Base-by-base conservation (phyloP, 1,140 invertebrate species). In the Dinoponera quadriceps region DNA sequence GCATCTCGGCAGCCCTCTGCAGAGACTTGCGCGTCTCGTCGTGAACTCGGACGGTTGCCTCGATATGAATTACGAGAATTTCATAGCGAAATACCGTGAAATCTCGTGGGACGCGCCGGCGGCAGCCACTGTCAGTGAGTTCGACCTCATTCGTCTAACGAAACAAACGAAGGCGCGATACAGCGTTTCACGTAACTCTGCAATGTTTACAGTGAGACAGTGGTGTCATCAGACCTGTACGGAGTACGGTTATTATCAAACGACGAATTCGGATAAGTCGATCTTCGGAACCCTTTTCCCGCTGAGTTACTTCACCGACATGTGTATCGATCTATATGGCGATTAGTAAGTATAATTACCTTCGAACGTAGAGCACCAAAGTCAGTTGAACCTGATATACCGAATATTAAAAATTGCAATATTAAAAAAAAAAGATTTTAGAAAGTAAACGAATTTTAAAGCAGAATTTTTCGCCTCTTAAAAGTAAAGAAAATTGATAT, bases 141-240 rank as follows among this genome's bases (percentile, higher is more conserved):
- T 78, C 0, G 3, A 63, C 11, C 38, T 44, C 18, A 9, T 27
- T 55, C 44, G 73, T 11, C 16, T 65, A 49, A 68, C 57, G 11
- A 2, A 65, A 55, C 55, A 75, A 69, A 82, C 75, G 49, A 48
- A 63, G 11, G 22, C 16, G 18, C 38, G 29, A 62, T 18, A 48
- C 16, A 3, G 5, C 1, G 16, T 13, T 18, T 57, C 27, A 44
- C 29, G 11, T 48, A 49, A 48, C 20, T 2, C 51, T n/a, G n/a
- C 13, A 1, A 11, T 59, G 1, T 25, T 88, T 92, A 71, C 88
- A 96, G 96, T 92, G 77, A 95, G 96, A 11, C 96, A 96, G 59
- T 98, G 97, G 97, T 95, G 95, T 29, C 98, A 97, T 88, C 97
- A 98, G 92, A 98, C 97, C 0, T 98, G 97, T 92, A 96, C 96